Base-by-base conservation (phyloP, 2,888 invertebrate genomes). In the Oligia fasciuncula region DNA sequence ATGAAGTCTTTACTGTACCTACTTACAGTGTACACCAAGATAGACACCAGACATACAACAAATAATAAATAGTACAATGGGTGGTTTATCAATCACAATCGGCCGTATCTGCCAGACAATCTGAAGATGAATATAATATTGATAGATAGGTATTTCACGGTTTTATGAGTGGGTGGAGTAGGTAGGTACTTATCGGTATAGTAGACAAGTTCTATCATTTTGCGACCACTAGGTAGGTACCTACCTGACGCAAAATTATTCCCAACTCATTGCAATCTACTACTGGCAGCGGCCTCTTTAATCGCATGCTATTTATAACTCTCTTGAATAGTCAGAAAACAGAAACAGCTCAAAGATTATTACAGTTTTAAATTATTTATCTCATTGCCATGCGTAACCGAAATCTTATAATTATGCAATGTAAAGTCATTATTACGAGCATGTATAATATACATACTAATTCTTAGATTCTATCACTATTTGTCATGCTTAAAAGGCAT, bases 401-500 rank as follows among this genome's bases (percentile, higher is more conserved):
- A 57, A 57, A 54, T 43, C 14, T 13, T 29, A 29, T 23, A 29
- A 29, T 40, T 40, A 29, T 29, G 4, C 29, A 54, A 57, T 57
- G 43, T 11, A 57, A 29, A 73, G 17, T 76, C 46, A 54, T 68
- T 82, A 54, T 62, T 67, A 62, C 11, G 46, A 46, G 17, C 54
- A 23, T 62, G 46, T 40, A 5, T 4, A 29, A 40, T 5, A 40
- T 40, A 40, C 40, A 40, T 23, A 23, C 54, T 49, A 1, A 43
- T 43, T 43, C 43, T 43, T 9, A 43, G 83, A 83, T 69, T 77
- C 11, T 19, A 80, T 69, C 62, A 43, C 0, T 49, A 9, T 54
- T 62, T 54, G 62, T 80, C 77, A 77, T 77, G n/a, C 46, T 68
- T 62, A 29, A 35, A 76, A 76, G 2, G 40, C 54, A 81, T 63